Percentiles rank a stretch among this genome's conserved stretches.
Conservation (phyloP, 2,888 invertebrate species). For the Diarsia brunnea region DNA sequence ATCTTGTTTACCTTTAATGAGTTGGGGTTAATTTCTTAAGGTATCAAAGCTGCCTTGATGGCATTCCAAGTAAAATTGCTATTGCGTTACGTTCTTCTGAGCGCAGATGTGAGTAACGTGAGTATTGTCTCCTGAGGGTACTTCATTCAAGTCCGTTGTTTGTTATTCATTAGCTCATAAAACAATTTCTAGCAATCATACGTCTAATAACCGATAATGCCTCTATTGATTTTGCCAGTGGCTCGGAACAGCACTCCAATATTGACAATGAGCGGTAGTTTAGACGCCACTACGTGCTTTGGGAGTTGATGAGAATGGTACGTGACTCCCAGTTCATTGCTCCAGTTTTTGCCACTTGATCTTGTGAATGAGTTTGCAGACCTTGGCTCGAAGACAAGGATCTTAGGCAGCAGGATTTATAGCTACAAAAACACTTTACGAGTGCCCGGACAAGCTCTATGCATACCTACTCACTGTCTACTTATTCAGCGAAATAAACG, state of each 20-base stretch:
- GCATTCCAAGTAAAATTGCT: conserved; percentile 47
- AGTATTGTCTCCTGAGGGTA: conserved; percentile 50
- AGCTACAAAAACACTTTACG: conserved; percentile 76
- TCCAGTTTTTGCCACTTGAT: conserved; percentile 88
- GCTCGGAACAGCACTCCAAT: conserved; percentile 86
- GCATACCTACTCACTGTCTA: conserved; percentile 66
- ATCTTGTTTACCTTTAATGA: conserved; percentile 60
- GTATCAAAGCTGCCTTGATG: conserved; percentile 38
- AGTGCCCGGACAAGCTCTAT: conserved; percentile 66
- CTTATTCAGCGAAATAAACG: conserved; percentile 67
- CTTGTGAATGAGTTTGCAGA: conserved; percentile 88
- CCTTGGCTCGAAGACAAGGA: conserved; percentile 83
- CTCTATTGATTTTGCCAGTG: conserved; percentile 87
- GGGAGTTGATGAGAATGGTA: conserved; percentile 86
- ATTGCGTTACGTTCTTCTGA: conserved; percentile 32
- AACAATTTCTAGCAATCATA: conserved; percentile 81
- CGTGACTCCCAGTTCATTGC: conserved; percentile 89
- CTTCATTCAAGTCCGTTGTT: conserved; percentile 67
- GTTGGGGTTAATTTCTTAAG: conserved; percentile 50
- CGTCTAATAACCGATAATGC: conserved; percentile 85
- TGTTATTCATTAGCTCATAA: conserved; percentile 79
- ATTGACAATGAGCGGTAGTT: conserved; percentile 90
- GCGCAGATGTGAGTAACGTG: conserved; percentile 30
- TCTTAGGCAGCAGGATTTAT: conserved; percentile 81
- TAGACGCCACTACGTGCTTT: conserved; percentile 87